Evolutionary conservation across 2,113 vertebrate genomes (phyloP).

Genomic region (Daboia siamensis): DNA sequence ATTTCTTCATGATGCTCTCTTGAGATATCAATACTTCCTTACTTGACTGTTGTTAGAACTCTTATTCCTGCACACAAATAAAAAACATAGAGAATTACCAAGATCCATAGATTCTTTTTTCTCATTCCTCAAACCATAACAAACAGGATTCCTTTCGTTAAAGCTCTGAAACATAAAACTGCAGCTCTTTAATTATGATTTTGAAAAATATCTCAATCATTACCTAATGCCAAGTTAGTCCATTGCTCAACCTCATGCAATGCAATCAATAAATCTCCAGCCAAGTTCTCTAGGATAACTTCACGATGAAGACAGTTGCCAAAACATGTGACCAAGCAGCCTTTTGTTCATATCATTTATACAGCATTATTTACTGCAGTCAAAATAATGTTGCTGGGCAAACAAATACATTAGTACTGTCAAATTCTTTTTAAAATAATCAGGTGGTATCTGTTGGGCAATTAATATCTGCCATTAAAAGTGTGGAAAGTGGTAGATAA

Average conservation of each 20-base stretch:
- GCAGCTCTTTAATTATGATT: background rate
- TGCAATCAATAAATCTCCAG: background rate
- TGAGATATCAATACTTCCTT: background rate
- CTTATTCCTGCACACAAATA: background rate
- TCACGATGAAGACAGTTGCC: background rate
- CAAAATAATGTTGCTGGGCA: background rate
- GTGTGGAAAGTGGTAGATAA: background rate
- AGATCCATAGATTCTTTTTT: background rate
- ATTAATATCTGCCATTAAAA: background rate
- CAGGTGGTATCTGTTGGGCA: background rate
- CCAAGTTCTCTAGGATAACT: background rate
- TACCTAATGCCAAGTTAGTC: background rate
- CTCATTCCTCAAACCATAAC: background rate
- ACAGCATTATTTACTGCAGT: background rate
- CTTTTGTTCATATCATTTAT: background rate
- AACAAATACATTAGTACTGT: background rate
- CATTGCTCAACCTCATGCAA: background rate
- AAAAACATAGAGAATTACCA: background rate
- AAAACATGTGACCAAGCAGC: background rate
- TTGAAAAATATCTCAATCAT: background rate
- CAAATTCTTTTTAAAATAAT: background rate
- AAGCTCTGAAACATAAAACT: background rate
- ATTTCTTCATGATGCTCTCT: accelerated
- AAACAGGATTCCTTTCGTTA: background rate
- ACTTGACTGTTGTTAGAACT: background rate